Conservation (phyloP, 2,888 invertebrate species). For the Nephrotoma appendiculata region DNA sequence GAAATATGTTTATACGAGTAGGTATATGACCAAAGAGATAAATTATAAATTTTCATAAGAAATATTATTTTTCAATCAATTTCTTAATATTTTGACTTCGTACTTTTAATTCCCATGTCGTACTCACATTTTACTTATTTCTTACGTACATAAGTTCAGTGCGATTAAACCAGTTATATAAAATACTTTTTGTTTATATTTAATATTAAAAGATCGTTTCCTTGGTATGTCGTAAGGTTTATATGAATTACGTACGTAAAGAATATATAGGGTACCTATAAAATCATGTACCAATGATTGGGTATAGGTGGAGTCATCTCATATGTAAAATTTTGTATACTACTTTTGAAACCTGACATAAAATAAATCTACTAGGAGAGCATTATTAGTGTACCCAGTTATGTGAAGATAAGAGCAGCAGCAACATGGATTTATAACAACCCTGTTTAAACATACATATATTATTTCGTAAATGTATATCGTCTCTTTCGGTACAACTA, state of each 20-base stretch:
- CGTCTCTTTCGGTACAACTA: too few relatives aligned
- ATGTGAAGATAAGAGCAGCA: too few relatives aligned
- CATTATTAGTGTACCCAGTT: too few relatives aligned
- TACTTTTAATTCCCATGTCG: not conserved
- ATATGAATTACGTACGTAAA: not conserved
- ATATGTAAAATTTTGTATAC: not conserved
- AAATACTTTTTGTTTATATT: not conserved
- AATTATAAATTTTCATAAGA: not conserved
- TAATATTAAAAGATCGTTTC: not conserved
- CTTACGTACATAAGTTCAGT: not conserved
- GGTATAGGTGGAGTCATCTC: too few relatives aligned
- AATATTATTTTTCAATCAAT: not conserved
- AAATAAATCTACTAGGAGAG: too few relatives aligned
- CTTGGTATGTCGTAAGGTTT: not conserved
- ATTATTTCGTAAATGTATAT: too few relatives aligned
- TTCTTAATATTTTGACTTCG: not conserved
- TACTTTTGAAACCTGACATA: too few relatives aligned
- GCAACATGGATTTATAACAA: too few relatives aligned
- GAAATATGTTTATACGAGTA: not conserved
- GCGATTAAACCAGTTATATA: not conserved
- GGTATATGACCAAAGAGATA: not conserved
- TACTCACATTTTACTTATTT: not conserved
- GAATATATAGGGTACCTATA: not conserved
- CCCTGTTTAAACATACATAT: too few relatives aligned
- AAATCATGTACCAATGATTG: too few relatives aligned